Evolutionary conservation across 2,888 invertebrate species (phyloP).

Genomic region (Drosophila subsilvestris): DNA sequence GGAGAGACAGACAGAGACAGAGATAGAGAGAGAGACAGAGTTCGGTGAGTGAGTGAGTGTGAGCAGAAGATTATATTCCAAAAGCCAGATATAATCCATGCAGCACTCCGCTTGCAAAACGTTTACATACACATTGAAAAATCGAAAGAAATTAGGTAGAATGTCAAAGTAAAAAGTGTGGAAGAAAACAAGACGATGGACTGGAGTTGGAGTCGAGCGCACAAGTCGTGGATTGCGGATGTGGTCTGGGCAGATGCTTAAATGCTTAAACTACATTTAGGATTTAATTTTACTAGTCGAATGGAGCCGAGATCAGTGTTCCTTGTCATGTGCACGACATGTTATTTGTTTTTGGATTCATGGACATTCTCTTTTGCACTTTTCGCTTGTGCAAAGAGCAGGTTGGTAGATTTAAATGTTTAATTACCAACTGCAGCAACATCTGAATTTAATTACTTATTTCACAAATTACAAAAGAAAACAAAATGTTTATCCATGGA

Average conservation of each 20-base stretch:
- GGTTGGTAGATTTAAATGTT: too few relatives aligned
- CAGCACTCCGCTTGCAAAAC: conserved; percentile 67
- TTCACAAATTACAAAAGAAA: not conserved
- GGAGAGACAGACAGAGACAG: conserved; percentile 1
- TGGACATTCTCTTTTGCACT: not conserved
- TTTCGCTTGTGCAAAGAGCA: not conserved
- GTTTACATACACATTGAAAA: conserved; percentile 71
- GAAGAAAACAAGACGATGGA: conserved; percentile 51
- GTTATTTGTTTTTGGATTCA: not conserved
- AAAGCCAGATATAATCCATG: conserved; percentile 74
- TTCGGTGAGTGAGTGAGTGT: conserved; percentile 31
- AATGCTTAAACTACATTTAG: too few relatives aligned
- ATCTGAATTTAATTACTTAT: not conserved
- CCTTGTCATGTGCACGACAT: conserved; percentile 2
- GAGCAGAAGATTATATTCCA: conserved; percentile 66
- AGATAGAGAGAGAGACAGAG: conserved; percentile 9
- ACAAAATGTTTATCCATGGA: not conserved
- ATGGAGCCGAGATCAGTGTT: too few relatives aligned
- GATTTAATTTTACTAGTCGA: too few relatives aligned
- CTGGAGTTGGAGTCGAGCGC: conserved; percentile 37
- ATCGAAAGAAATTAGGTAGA: conserved; percentile 36
- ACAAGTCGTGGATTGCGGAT: conserved; percentile 51
- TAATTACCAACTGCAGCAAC: not conserved
- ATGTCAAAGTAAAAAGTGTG: conserved; percentile 30
- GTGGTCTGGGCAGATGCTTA: too few relatives aligned